phyloP scores from a whole-genome alignment of 30 jellyfish, hydroid and myxozoan genomes.

The Hydra vulgaris region DNA sequence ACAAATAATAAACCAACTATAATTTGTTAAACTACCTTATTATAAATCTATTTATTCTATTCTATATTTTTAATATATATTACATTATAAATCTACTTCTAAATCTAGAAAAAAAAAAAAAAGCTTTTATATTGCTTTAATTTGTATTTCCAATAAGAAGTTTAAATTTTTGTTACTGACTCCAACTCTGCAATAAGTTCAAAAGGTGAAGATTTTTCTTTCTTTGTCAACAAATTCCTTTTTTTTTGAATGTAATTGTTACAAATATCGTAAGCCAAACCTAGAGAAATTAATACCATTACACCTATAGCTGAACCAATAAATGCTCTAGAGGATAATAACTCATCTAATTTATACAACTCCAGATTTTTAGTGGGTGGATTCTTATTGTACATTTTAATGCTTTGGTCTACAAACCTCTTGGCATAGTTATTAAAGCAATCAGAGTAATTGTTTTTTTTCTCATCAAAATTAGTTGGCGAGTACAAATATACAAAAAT shows the following conservation, averaged over 20 bases:
- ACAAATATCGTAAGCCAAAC: background rate
- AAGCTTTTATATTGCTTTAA: no score
- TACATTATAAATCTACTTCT: no score
- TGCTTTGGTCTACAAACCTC: background rate
- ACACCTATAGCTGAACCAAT: background rate
- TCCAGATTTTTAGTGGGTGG: background rate
- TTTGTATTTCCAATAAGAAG: no score
- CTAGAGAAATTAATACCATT: background rate
- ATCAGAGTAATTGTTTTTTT: background rate
- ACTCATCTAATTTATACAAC: background rate
- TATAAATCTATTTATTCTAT: no score
- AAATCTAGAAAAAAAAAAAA: no score
- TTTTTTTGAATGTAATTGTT: background rate
- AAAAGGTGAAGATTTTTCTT: background rate
- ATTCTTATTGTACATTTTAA: background rate
- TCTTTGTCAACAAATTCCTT: no score
- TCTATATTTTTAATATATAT: no score
- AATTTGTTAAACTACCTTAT: no score
- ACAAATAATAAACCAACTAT: conserved; percentile 1
- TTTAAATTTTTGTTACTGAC: background rate
- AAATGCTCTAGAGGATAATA: background rate
- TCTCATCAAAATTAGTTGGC: background rate
- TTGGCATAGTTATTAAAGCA: background rate
- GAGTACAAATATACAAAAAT: background rate
- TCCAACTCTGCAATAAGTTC: background rate